Evolutionary conservation across 2,888 invertebrate genomes (phyloP), one percentile per base, ranked within the genome.

Genomic region (Idaea straminata): DNA sequence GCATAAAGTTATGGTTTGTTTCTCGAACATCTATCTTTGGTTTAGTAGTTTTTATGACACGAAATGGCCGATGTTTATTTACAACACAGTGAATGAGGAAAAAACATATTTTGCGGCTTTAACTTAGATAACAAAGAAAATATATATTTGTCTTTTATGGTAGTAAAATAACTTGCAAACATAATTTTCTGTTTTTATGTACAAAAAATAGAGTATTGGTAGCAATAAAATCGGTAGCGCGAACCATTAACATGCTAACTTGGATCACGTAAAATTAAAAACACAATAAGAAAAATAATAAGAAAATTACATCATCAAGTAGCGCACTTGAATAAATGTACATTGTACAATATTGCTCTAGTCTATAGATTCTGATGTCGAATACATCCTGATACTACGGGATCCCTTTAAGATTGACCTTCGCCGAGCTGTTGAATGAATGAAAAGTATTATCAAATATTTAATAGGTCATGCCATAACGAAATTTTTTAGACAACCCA

Each of bases 1-100:
- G 47, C 47, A 47, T 47, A 47, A 47, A 47, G 47, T 47, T 47
- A 47, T 47, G 13, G 47, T 47, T 47, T 47, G 47, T 47, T 47
- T 47, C 47, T 47, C 47, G 47, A 47, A 47, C 47, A 47, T 47
- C 47, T 47, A 47, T 47, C 47, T 47, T 47, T 47, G 47, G 47
- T 47, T 36, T 47, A 47, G 47, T 47, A 47, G 47, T 47, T 47
- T 47, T 47, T 47, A 47, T 47, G 47, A 47, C 47, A 47, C 47
- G 47, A 47, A 47, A 47, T 47, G 47, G 47, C 13, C 47, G 47
- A 47, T 47, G 47, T 47, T 47, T 47, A 47, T 47, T 47, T 47
- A 47, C 47, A 47, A 47, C 47, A 47, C 47, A 47, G 13, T 4
- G 47, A 47, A 47, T 47, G 47, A 47, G 47, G 47, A 47, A 47